Evolutionary conservation across 2,113 vertebrate genomes (phyloP), one percentile per base, ranked within the genome.

Genomic region (Oncorhynchus nerka): DNA sequence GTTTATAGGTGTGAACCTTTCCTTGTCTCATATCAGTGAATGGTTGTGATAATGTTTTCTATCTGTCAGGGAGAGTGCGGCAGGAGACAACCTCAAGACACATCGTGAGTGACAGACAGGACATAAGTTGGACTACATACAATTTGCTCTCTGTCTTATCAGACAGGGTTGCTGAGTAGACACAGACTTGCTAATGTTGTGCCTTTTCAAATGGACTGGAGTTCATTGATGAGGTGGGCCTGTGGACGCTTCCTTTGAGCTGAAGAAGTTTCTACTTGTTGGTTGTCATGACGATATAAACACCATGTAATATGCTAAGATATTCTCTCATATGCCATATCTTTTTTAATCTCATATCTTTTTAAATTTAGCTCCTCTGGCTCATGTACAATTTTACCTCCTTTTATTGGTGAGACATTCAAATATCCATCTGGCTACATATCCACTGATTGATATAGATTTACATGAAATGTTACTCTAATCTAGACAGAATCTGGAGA

Each of bases 31-130:
- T 32, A 64, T 74, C 32, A 28, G 39, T 65, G 22, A 34, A n/a
- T 4, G 20, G 12, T 22, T 15, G 4, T 61, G 20, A 20, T 51
- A n/a, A 32, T 45, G 2, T 68, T 45, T 70, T 34, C 1, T 79
- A 49, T 73, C 19, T 74, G 77, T 45, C 72, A 94, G 93, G 93
- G 90, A 91, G 32, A 90, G 78, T 73, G 78, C 86, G 78, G 84
- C 84, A 45, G 89, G 85, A 55, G 91, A 93, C 4, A 67, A 68
- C 13, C 80, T 80, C 5, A 94, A 94, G 81, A 87, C 86, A 57
- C 93, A 93, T 78, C 84, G 83, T 12, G 93, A 94, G 67, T 94
- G 79, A 91, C 20, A 26, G 32, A 20, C 32, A 62, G 73, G 57
- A 78, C 71, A 20, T 26, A 13, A 49, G n/a, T 39, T 64, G 64